These are phyloP conservation scores for Leucozona laternaria DNA, from an alignment of 2,888 invertebrate genomes.

Conservation along the genomic window DNA sequence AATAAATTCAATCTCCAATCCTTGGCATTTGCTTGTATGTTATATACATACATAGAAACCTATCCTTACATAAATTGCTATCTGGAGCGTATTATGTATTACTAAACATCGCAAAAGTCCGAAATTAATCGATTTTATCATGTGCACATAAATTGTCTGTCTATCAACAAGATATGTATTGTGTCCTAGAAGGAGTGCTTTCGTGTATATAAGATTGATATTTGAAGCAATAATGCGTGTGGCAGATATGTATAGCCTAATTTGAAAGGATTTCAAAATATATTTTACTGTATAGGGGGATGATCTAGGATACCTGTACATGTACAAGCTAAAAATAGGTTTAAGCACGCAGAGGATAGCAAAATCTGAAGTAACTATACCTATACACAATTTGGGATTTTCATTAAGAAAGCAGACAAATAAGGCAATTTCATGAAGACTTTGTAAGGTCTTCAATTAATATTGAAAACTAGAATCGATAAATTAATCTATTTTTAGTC, in stretches of 20 bases:
- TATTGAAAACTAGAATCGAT: no score
- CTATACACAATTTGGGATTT: neutral
- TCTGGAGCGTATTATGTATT: slow-evolving; percentile 19
- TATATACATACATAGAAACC: no score
- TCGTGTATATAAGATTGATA: slow-evolving; percentile 11
- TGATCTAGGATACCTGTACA: neutral
- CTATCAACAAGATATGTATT: slow-evolving; percentile 31
- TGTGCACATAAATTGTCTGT: slow-evolving; percentile 38
- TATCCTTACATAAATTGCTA: slow-evolving; percentile 37
- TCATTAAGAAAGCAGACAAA: neutral
- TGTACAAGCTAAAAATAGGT: neutral
- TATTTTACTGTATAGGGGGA: neutral
- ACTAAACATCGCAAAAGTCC: slow-evolving; percentile 34
- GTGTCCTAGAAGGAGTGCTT: slow-evolving; percentile 39
- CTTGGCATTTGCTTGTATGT: neutral
- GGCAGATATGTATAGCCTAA: neutral
- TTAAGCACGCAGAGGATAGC: neutral
- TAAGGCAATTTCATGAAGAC: neutral
- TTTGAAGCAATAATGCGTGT: slow-evolving; percentile 27
- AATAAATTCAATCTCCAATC: neutral
- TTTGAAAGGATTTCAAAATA: slow-evolving; percentile 34
- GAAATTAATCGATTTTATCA: slow-evolving; percentile 51
- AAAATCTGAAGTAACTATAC: neutral
- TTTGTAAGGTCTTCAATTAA: no score
- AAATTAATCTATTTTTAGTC: no score